Conservation (phyloP, 2,888 invertebrate genomes). For the Lobophora halterata region DNA sequence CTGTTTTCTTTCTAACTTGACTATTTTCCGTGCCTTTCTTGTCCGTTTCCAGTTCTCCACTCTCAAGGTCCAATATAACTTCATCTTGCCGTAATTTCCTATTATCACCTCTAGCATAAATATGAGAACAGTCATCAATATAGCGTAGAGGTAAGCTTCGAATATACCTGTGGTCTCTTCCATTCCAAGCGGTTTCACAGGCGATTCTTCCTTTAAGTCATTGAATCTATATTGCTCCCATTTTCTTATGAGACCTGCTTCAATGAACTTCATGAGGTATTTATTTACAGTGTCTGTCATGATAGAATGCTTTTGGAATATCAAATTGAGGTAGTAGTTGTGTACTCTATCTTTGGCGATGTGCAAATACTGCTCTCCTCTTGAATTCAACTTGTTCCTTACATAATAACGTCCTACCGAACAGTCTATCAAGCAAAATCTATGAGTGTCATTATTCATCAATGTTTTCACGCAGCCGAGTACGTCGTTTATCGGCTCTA, state of each 20-base stretch:
- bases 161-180: conserved; percentile 58
- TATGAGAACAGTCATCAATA: conserved; percentile 38
- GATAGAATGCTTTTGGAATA: conserved; percentile 57
- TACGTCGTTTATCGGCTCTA: conserved; percentile 48
- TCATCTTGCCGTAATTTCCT: conserved; percentile 24
- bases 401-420: conserved; percentile 57
- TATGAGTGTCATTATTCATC: conserved; percentile 52
- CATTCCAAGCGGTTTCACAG: conserved; percentile 52
- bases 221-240: conserved; percentile 67
- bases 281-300: conserved; percentile 53
- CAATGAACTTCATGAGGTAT: conserved; percentile 52
- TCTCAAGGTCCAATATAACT: conserved; percentile 8
- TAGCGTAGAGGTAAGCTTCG: conserved; percentile 42
- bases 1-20: conserved; percentile 9
- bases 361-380: conserved; percentile 68
- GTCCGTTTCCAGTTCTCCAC: conserved; percentile 9
- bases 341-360: conserved; percentile 65
- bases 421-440: conserved; percentile 70
- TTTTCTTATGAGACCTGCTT: conserved; percentile 66
- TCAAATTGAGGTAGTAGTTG: conserved; percentile 59
- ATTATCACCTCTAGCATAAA: conserved; percentile 54
- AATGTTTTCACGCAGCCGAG: conserved; percentile 50
- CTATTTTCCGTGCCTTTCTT: conserved; percentile 1
- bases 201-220: conserved; percentile 58
- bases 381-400: conserved; percentile 55